Base-by-base conservation (phyloP, 2,888 invertebrate genomes). In the Drepana falcataria region DNA sequence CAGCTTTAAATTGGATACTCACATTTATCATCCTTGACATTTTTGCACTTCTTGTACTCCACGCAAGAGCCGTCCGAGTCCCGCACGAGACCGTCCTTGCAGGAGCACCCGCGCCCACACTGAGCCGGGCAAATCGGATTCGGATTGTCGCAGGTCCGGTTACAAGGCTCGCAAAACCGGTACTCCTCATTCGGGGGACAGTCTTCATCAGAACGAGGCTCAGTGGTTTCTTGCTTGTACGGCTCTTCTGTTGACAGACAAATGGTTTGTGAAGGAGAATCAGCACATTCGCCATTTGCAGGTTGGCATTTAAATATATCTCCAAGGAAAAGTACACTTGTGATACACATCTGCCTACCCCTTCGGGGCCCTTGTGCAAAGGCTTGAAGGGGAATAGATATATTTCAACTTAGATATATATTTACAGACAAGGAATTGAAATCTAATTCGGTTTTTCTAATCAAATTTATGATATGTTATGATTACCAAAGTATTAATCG, bases 41-140 rank as follows among this genome's bases (percentile, higher is more conserved):
- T 79, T 2, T 74, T 63, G 55, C 86, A 86, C 5, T 73, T 55
- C 0, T 71, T 66, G 4, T 64, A 59, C 35, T 58, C 55, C 4
- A 85, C 81, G 54, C 87, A 87, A 21, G 52, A 61, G 34, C 83
- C 83, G 47, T 83, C 65, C 2, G 49, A 60, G 37, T 85, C 74
- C 44, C 78, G 65, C 49, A 85, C 64, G 47, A 83, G 63, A 6
- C 71, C 72, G 0, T 62, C 75, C 34, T 73, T 75, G 55, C 87
- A 87, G 78, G 84, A 86, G 69, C 87, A 87, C 0, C 87, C 87
- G 6, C 80, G 61, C 2, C 59, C 55, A 57, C 87, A 87, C 58
- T 85, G 85, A 0, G 85, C 85, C 0, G 85, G 83, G 53, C 87
- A 87, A 0, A 82, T 54, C 0, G 85, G 85, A 66, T 81, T 75